Conservation (phyloP, 2,797 vertebrate species). For the Melanotaenia trifasciata region DNA sequence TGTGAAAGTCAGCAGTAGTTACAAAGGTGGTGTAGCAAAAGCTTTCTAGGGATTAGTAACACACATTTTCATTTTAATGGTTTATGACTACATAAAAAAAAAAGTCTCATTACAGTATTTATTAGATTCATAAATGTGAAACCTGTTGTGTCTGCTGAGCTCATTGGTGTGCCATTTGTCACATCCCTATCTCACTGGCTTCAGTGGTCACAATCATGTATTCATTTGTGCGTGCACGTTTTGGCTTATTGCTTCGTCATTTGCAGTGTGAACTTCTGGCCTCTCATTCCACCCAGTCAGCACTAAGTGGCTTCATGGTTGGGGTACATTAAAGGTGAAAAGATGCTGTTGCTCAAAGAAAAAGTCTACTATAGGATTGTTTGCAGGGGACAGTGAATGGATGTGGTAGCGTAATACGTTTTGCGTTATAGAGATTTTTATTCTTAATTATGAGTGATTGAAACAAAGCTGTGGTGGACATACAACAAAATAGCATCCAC, state of each 20-base stretch:
- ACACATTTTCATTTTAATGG: not conserved
- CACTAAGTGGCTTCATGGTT: constrained; percentile 14
- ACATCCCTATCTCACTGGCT: not conserved
- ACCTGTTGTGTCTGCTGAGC: not conserved
- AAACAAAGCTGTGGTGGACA: not conserved
- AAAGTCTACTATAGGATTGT: not conserved
- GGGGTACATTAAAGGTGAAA: constrained; percentile 4
- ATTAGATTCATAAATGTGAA: not conserved
- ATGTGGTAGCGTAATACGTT: no score
- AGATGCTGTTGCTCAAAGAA: not conserved
- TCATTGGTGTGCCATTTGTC: constrained; percentile 2
- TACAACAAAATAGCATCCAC: not conserved
- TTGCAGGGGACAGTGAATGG: no score
- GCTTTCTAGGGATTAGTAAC: not conserved
- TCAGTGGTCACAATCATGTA: not conserved
- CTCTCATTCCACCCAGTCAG: constrained; percentile 54
- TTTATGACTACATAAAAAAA: no score
- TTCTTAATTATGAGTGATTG: no score
- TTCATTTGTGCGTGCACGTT: not conserved
- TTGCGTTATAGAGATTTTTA: no score
- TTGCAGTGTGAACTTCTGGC: constrained; percentile 49
- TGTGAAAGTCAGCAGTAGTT: not conserved
- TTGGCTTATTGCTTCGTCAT: constrained; percentile 31
- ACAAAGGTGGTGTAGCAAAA: not conserved
- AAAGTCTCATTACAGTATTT: no score